Evolutionary conservation across 2,113 vertebrate species (phyloP), one percentile per base, ranked within the genome.

Genomic region (Aspidoscelis tigris): DNA sequence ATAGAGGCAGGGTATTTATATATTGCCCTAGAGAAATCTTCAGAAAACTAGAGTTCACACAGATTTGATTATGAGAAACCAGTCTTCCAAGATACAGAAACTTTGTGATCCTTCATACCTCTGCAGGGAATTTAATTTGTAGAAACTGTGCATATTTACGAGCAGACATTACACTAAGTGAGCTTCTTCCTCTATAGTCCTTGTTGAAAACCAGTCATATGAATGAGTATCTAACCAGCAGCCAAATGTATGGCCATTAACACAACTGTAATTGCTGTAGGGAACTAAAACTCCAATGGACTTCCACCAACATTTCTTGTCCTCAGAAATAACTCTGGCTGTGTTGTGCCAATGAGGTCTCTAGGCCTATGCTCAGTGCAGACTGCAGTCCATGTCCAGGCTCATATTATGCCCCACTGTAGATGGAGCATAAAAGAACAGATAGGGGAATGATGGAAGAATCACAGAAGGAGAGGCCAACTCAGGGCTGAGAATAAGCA

Each of bases 61-160:
- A 84, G 85, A 90, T 85, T 87, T 89, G 82, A 75, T 87, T 88
- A 87, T 11, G 87, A 85, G 91, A 81, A 61, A 91, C 87, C 72
- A 92, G 88, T 80, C 80, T 89, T 84, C 84, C 81, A 86, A 87
- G 73, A 92, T 87, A 85, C 86, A 76, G 76, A 92, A 88, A 85
- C 74, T 80, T 92, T 80, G 84, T 89, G 90, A 94, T 92, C 83
- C 74, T 89, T 89, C 71, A 26, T 65, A 88, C 86, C 91, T 91
- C 93, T 21, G 80, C 84, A 86, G 87, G 91, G 92, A 92, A 91
- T 92, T 91, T 58, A 90, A 89, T 92, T 93, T 88, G 92, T 92
- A 92, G 86, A 89, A 92, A 89, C 77, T 92, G 76, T 83, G 84
- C 83, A 89, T 92, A 6, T 86, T 72, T 80, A 87, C 74, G 22